These are phyloP conservation scores for Matsumurasca onukii DNA, from an alignment of 1,140 invertebrate genomes.

Conservation along the genomic window DNA sequence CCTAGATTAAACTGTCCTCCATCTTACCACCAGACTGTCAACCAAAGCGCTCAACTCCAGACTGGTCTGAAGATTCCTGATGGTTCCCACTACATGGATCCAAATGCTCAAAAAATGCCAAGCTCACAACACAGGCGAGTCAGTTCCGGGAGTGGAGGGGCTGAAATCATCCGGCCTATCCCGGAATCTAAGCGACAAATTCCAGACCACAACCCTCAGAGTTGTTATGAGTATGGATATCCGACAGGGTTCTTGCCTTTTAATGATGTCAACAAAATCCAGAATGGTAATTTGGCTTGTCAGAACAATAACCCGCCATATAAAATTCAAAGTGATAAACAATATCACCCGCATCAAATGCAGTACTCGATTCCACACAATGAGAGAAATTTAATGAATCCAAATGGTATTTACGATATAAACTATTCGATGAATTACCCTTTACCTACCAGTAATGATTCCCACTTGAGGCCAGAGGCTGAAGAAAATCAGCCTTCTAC, in stretches of 20 bases:
- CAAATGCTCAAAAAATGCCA: not conserved
- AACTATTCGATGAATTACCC: slow-evolving; percentile 16
- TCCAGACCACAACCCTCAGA: not conserved
- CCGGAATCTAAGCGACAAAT: slow-evolving; percentile 12
- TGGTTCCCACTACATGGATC: slow-evolving; percentile 20
- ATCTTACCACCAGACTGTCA: slow-evolving; percentile 25
- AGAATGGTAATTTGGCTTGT: not conserved
- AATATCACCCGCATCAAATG: slow-evolving; percentile 20
- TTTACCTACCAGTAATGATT: not conserved
- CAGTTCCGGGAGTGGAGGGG: not conserved
- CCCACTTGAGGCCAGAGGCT: not conserved
- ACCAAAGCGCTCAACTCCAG: slow-evolving; percentile 14
- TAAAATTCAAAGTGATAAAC: slow-evolving; percentile 23
- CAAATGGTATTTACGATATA: not conserved
- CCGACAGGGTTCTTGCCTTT: slow-evolving; percentile 15
- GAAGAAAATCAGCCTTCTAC: not conserved
- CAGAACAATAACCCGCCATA: slow-evolving; percentile 4
- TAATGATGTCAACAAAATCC: slow-evolving; percentile 23
- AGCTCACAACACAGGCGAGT: not conserved
- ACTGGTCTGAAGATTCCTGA: slow-evolving; percentile 9
- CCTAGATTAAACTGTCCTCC: slow-evolving; percentile 18
- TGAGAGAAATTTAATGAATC: slow-evolving; percentile 14
- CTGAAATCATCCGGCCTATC: slow-evolving; percentile 15
- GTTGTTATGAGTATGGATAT: slow-evolving; percentile 26
- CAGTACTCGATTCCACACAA: slow-evolving; percentile 3